Base-by-base conservation (phyloP, 2,113 vertebrate genomes). In the Tautogolabrus adspersus region DNA sequence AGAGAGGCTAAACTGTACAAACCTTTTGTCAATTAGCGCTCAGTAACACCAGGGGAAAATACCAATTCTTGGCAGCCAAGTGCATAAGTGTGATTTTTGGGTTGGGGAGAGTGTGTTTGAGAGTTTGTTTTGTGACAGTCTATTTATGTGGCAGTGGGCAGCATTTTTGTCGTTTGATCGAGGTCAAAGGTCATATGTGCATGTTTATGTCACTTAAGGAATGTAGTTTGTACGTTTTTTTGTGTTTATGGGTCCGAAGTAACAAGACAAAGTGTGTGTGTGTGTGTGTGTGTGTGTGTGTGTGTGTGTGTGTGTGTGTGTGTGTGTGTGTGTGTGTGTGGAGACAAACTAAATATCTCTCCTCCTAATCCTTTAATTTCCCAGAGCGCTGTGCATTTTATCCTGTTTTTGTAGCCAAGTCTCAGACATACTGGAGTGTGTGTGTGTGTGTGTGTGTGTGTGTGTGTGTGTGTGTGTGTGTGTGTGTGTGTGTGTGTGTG, bases 11-110 rank as follows among this genome's bases (percentile, higher is more conserved):
- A 86, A 90, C 60, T 72, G 51, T 44, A 82, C 77, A 82, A 81
- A 77, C 84, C 76, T 68, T 77, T 79, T 78, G 83, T 88, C 88
- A 87, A 88, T 82, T 82, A 88, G 75, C 19, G 8, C 72, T 70
- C 55, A 66, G 63, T 46, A 69, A 86, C 83, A 85, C 74, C 64
- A 52, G 61, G 62, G 81, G 72, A 58, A 77, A 79, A 80, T 68
- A 75, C 60, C 67, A 67, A 63, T 0, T 42, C 63, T 73, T 42
- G 54, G 74, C 70, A 66, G 73, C 56, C 65, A 61, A 69, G 49
- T 80, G 76, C 67, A 10, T 23, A 5, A 42, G 30, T 62, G 42
- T 70, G 54, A 75, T 13, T 62, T 44, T 21, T 19, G 18, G 40
- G 69, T 51, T 10, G 26, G 44, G 19, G 16, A 21, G 26, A 34